Percentiles rank a stretch among this genome's conserved stretches.
Conservation (phyloP, 1,140 invertebrate genomes). For the Ostrea denselamellosa region DNA sequence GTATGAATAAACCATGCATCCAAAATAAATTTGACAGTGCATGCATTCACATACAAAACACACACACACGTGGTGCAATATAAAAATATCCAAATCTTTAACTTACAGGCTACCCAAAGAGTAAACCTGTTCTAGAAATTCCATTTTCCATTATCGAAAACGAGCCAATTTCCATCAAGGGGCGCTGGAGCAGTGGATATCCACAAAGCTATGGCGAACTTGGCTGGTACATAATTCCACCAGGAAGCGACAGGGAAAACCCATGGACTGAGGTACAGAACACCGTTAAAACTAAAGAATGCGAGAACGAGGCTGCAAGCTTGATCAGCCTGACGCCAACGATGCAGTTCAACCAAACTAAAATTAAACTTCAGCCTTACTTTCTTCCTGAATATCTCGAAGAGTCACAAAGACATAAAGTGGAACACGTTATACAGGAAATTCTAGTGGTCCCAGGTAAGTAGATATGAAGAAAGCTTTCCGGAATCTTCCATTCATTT, state of each 20-base stretch:
- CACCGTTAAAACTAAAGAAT: background rate
- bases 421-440: background rate
- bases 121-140: background rate
- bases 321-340: background rate
- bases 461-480: background rate
- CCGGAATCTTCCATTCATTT: background rate
- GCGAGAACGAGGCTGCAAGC: background rate
- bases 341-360: background rate
- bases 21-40: too few species aligned
- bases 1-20: too few species aligned
- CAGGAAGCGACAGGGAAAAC: background rate
- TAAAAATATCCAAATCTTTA: background rate
- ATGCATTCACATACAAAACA: background rate
- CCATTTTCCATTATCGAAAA: constrained; percentile 22
- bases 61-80: background rate
- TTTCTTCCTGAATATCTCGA: background rate
- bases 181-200: background rate
- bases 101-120: background rate
- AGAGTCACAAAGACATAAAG: background rate
- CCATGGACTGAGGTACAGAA: background rate
- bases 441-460: constrained; percentile 24
- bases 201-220: constrained; percentile 16
- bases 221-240: background rate
- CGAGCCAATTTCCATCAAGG: background rate
- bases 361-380: constrained; percentile 9